A percentile compares a stretch with the other conserved stretches of the same genome.
phyloP scores from a whole-genome alignment of 2,113 vertebrate species.

The Sakesphorus luctuosus region DNA sequence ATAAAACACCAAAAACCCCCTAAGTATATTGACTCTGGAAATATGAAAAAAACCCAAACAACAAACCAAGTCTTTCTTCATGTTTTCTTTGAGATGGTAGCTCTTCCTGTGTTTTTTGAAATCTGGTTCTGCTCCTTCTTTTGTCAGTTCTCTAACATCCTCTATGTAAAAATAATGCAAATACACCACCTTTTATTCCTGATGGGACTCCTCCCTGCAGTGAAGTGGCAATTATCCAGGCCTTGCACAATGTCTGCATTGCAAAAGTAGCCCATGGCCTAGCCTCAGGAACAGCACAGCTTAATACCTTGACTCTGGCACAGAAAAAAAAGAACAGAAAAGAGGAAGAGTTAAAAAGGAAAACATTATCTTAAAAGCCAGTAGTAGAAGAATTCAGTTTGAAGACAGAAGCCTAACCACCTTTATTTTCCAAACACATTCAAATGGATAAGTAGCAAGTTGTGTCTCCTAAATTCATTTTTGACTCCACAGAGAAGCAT shows the following conservation, averaged over 20 bases:
- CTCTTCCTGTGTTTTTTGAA: neutral
- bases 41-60: neutral
- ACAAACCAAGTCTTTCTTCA: neutral
- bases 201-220: conserved; percentile 31
- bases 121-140: conserved; percentile 45
- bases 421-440: conserved; percentile 8
- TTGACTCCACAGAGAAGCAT: neutral
- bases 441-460: neutral
- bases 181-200: conserved; percentile 11
- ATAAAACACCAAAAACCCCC: too few relatives aligned
- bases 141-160: neutral
- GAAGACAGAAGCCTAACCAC: neutral
- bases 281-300: conserved; percentile 1
- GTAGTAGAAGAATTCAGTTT: neutral
- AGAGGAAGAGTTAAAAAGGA: conserved; percentile 4
- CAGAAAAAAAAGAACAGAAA: neutral
- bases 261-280: conserved; percentile 47
- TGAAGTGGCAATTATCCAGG: conserved; percentile 42
- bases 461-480: neutral
- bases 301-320: conserved; percentile 36
- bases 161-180: conserved; percentile 53
- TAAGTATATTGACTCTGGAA: neutral
- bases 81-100: neutral
- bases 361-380: neutral
- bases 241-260: conserved; percentile 50